Conservation (phyloP, 2,797 vertebrate species). For the Denticeps clupeoides region DNA sequence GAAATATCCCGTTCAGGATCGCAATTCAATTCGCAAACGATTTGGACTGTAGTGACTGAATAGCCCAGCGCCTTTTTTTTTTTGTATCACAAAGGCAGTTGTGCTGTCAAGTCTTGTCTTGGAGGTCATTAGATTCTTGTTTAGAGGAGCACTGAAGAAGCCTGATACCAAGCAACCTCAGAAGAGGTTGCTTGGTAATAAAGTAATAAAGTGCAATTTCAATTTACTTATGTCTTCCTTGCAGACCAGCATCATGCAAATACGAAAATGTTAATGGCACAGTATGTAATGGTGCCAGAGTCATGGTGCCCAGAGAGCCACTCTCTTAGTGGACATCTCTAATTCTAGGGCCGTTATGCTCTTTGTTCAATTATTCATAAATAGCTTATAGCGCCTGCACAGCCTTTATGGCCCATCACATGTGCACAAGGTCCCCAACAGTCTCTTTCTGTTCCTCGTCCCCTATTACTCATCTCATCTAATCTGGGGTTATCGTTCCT, state of each 20-base stretch:
- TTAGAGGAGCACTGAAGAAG: neutral
- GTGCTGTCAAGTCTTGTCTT: no score
- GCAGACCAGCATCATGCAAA: neutral
- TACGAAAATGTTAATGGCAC: neutral
- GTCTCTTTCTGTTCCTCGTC: no score
- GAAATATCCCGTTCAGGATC: no score
- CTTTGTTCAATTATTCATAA: conserved; percentile 12
- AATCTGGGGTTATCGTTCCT: neutral
- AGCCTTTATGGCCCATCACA: neutral
- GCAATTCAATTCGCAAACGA: no score
- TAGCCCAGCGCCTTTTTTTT: no score
- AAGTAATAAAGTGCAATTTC: neutral
- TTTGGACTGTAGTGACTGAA: no score
- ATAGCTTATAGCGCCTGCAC: neutral
- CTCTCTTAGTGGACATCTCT: neutral
- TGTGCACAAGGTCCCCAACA: no score
- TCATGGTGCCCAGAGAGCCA: neutral
- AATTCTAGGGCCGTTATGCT: conserved; percentile 2
- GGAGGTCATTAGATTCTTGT: conserved; percentile 5
- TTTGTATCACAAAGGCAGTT: no score
- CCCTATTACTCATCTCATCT: no score
- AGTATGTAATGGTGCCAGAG: neutral
- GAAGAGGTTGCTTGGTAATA: no score
- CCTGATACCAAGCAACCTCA: no score
- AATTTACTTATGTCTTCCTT: neutral